A percentile compares a stretch with the other conserved stretches of the same genome.
Conservation (phyloP, 2,797 vertebrate species). For the Poeciliopsis gracilis region DNA sequence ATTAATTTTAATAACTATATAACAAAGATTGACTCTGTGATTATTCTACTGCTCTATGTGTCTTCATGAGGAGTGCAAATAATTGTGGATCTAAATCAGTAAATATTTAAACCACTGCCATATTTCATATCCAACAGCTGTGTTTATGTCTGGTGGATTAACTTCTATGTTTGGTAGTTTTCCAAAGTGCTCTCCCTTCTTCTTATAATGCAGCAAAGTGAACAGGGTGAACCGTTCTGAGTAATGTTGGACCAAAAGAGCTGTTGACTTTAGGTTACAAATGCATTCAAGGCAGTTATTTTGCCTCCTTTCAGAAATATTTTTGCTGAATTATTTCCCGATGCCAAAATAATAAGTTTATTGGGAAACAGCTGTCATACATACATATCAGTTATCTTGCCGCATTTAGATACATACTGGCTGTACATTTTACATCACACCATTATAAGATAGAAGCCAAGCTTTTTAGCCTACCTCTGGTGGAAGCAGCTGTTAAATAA, state of each 20-base stretch:
- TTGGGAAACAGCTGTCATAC: not conserved
- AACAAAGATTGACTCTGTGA: not conserved
- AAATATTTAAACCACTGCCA: not conserved
- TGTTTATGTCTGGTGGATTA: not conserved
- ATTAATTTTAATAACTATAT: not conserved
- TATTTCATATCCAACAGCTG: not conserved
- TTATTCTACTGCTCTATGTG: not conserved
- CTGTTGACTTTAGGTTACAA: not conserved
- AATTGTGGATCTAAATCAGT: not conserved
- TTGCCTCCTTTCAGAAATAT: not conserved
- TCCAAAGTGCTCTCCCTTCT: not conserved
- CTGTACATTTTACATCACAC: constrained; percentile 32
- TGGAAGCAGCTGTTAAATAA: constrained; percentile 46
- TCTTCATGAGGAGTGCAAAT: not conserved
- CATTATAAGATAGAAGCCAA: constrained; percentile 32
- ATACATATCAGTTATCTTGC: not conserved
- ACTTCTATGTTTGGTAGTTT: not conserved
- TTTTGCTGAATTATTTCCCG: not conserved
- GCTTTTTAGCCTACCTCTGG: constrained; percentile 29
- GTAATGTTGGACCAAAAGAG: not conserved
- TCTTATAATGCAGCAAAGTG: not conserved
- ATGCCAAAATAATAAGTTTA: not conserved
- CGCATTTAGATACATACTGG: constrained; percentile 48
- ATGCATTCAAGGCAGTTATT: not conserved
- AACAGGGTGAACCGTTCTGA: not conserved